Conservation (phyloP, 2,888 invertebrate genomes). For the Trichacis sp. region DNA sequence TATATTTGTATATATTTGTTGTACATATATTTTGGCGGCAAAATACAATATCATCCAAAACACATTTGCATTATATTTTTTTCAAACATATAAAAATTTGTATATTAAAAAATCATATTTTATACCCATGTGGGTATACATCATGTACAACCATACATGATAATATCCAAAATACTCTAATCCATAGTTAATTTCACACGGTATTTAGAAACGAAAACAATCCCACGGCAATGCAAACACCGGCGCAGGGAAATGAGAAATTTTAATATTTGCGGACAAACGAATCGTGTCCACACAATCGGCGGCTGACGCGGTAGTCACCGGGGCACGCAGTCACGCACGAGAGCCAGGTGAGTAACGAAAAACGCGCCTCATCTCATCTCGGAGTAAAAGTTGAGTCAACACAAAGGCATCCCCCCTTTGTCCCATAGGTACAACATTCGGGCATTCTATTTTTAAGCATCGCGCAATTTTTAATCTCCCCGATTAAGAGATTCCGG, state of each 20-base stretch:
- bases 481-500: not conserved
- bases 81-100: too few relatives aligned
- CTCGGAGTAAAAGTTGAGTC: constrained; percentile 44
- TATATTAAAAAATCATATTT: too few relatives aligned
- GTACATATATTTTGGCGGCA: too few relatives aligned
- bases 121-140: too few relatives aligned
- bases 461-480: constrained; percentile 5
- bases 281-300: constrained; percentile 29
- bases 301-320: constrained; percentile 29
- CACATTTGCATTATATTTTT: too few relatives aligned
- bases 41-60: too few relatives aligned
- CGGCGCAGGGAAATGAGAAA: constrained; percentile 4
- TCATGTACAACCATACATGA: too few relatives aligned
- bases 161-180: too few relatives aligned
- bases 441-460: constrained; percentile 32
- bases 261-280: constrained; percentile 35
- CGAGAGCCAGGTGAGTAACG: constrained; percentile 43
- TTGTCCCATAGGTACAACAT: constrained; percentile 27
- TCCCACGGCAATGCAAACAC: not conserved
- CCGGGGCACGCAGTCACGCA: constrained; percentile 40
- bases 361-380: constrained; percentile 44
- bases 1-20: too few relatives aligned
- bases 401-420: constrained; percentile 27
- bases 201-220: not conserved
- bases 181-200: too few relatives aligned